A percentile compares a stretch with the other conserved stretches of the same genome.
Conservation (phyloP, 2,113 vertebrate genomes). For the Isurus oxyrinchus region DNA sequence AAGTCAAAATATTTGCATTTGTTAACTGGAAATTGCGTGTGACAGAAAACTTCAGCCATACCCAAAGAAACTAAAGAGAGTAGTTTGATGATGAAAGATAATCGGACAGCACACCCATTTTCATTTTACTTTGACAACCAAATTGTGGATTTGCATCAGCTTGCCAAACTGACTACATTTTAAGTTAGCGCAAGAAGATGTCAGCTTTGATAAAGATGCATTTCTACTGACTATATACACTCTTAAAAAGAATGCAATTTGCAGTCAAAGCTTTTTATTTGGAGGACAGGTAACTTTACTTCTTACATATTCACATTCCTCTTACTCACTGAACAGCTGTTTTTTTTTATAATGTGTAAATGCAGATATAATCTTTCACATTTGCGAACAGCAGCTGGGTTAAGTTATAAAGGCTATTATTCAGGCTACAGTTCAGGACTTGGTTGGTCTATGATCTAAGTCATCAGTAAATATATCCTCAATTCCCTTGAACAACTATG, state of each 20-base stretch:
- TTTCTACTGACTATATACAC: not conserved
- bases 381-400: not conserved
- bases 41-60: not conserved
- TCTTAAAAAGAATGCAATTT: not conserved
- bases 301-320: constrained; percentile 19
- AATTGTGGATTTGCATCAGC: not conserved
- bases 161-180: not conserved
- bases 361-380: not conserved
- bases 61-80: not conserved
- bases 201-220: not conserved
- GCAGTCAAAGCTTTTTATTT: not conserved
- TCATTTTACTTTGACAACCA: constrained; percentile 1
- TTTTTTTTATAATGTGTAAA: not conserved
- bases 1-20: not conserved
- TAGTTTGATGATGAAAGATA: not conserved
- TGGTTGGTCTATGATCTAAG: not conserved
- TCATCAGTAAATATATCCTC: not conserved
- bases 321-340: not conserved
- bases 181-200: constrained; percentile 26
- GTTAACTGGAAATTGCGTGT: constrained; percentile 3
- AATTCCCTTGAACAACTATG: not conserved
- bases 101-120: not conserved
- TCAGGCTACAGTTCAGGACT: not conserved
- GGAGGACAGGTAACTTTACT: not conserved
- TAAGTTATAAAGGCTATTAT: not conserved